A percentile compares a stretch with the other conserved stretches of the same genome.
phyloP scores from a whole-genome alignment of 2,888 invertebrate genomes.

The Cheilosia vernalis region DNA sequence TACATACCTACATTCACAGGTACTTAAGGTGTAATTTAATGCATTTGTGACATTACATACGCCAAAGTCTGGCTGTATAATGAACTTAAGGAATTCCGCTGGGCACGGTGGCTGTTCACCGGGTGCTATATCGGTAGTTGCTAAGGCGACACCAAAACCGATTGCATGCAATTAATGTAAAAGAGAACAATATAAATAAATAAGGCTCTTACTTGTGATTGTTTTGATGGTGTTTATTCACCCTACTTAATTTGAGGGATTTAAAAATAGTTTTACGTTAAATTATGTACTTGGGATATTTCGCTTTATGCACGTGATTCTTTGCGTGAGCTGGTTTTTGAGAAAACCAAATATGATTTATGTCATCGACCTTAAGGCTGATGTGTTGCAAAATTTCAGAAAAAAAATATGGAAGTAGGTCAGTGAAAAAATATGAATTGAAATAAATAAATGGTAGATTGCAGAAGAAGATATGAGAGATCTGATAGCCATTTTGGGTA shows the following conservation, averaged over 20 bases:
- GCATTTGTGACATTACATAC: slow-evolving; percentile 9
- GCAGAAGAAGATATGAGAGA: no score
- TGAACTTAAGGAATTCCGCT: slow-evolving; percentile 14
- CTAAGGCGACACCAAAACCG: slow-evolving; percentile 5
- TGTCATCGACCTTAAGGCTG: no score
- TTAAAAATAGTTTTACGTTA: slow-evolving; percentile 44
- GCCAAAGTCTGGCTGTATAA: slow-evolving; percentile 35
- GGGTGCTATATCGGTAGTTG: neutral
- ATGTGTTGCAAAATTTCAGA: no score
- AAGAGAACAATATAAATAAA: slow-evolving; percentile 1
- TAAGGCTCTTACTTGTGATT: slow-evolving; percentile 22
- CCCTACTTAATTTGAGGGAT: slow-evolving; percentile 38
- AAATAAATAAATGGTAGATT: no score
- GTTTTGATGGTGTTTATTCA: slow-evolving; percentile 33
- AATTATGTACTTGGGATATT: slow-evolving; percentile 22
- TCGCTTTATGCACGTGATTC: neutral
- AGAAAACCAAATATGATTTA: no score
- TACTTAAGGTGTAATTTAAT: neutral
- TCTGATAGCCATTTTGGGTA: no score
- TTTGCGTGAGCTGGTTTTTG: no score
- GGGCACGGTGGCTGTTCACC: neutral
- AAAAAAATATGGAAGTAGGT: no score
- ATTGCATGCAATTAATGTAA: slow-evolving; percentile 19
- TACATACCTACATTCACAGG: neutral
- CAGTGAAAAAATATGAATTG: no score